Evolutionary conservation across 2,888 invertebrate genomes (phyloP).

Genomic region (Pseudoips prasinana): DNA sequence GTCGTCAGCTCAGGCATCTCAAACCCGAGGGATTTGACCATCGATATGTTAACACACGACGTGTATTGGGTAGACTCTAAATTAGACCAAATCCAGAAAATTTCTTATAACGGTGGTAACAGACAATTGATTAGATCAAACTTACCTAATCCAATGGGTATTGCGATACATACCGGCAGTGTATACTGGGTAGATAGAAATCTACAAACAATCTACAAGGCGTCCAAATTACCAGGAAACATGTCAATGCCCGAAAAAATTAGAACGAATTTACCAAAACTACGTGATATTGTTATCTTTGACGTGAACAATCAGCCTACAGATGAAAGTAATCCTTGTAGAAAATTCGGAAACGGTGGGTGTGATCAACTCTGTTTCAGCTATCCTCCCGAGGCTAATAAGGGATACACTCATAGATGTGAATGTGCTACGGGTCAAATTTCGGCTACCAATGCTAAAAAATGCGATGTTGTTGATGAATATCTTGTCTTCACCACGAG

Average conservation of each 20-base stretch:
- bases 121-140: constrained; percentile 92
- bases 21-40: constrained; percentile 93
- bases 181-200: constrained; percentile 98
- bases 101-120: constrained; percentile 91
- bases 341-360: constrained; percentile 88
- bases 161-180: constrained; percentile 91
- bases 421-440: constrained; percentile 96
- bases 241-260: constrained; percentile 86
- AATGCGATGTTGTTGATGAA: constrained; percentile 92
- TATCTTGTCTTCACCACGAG: constrained; percentile 96
- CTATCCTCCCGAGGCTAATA: constrained; percentile 86
- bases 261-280: constrained; percentile 90
- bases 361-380: constrained; percentile 99
- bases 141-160: constrained; percentile 96
- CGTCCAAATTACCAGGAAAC: constrained; percentile 89
- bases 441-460: constrained; percentile 82
- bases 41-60: constrained; percentile 96
- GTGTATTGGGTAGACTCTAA: constrained; percentile 99
- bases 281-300: constrained; percentile 95
- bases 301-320: constrained; percentile 93
- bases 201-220: constrained; percentile 90
- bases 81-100: constrained; percentile 95
- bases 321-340: constrained; percentile 91
- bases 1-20: constrained; percentile 95
- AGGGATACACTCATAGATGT: constrained; percentile 85